Evolutionary conservation across 2,888 invertebrate species (phyloP).

Genomic region (Deroplatys truncata): DNA sequence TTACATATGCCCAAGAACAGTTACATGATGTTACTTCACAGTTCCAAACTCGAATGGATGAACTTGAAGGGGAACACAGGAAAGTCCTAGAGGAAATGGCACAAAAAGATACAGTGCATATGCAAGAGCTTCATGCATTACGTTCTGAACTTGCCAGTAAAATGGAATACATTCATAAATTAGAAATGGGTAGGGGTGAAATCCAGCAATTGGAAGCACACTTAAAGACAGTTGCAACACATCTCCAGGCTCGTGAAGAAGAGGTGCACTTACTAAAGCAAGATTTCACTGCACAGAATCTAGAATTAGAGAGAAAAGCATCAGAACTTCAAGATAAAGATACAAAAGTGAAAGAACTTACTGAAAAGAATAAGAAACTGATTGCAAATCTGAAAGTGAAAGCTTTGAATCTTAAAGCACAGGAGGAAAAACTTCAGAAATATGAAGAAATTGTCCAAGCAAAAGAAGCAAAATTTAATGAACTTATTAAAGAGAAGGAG

Average conservation of each 20-base stretch:
- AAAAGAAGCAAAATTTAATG: constrained; percentile 4
- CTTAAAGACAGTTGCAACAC: neutral
- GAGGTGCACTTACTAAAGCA: constrained; percentile 39
- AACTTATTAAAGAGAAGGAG: constrained; percentile 4
- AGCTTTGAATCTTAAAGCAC: constrained; percentile 49
- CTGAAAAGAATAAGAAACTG: constrained; percentile 75
- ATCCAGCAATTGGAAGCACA: neutral
- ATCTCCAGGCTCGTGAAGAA: constrained; percentile 40
- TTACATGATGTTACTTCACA: neutral
- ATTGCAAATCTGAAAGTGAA: constrained; percentile 74
- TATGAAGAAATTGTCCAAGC: constrained; percentile 6
- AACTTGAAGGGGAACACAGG: neutral
- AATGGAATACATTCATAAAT: neutral
- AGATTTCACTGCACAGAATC: constrained; percentile 39
- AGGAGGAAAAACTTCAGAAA: constrained; percentile 28
- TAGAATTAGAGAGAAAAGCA: constrained; percentile 36
- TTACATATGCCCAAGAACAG: neutral
- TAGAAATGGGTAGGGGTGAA: neutral
- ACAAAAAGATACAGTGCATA: neutral
- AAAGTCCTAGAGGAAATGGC: neutral
- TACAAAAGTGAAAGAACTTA: constrained; percentile 47
- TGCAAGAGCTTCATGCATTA: neutral
- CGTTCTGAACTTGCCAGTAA: neutral
- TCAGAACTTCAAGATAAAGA: constrained; percentile 39
- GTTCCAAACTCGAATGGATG: neutral